A percentile compares a stretch with the other conserved stretches of the same genome.
phyloP scores from a whole-genome alignment of 2,113 vertebrate genomes.

The Hassar affinis region DNA sequence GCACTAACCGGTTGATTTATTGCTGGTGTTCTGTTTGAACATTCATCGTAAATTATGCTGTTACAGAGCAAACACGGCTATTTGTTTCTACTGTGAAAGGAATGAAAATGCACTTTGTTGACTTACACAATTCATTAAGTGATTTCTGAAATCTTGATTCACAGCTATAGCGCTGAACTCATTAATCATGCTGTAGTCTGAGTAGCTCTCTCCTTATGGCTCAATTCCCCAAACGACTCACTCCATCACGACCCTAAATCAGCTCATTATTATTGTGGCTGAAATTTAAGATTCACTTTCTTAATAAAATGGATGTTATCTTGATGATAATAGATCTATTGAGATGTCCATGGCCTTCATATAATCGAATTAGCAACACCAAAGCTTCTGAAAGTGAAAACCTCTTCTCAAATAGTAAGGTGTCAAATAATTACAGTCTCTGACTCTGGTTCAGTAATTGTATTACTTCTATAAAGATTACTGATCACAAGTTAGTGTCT shows the following conservation, averaged over 20 bases:
- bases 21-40: constrained; percentile 13
- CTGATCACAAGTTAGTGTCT: neutral
- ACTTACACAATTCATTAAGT: constrained; percentile 29
- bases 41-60: constrained; percentile 16
- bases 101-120: constrained; percentile 1
- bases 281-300: constrained; percentile 21
- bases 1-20: constrained; percentile 10
- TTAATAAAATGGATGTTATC: neutral
- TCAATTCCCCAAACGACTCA: constrained; percentile 8
- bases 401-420: neutral
- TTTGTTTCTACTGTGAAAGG: constrained; percentile 7
- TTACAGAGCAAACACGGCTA: neutral
- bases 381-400: neutral
- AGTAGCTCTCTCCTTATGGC: neutral
- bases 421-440: neutral
- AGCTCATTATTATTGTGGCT: neutral
- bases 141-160: constrained; percentile 35
- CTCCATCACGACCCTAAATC: constrained; percentile 17
- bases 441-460: neutral
- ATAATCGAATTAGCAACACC: constrained; percentile 12
- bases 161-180: constrained; percentile 19
- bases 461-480: neutral
- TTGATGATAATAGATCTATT: neutral
- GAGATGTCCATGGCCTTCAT: neutral
- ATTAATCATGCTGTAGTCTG: constrained; percentile 23